Evolutionary conservation across 1,140 invertebrate species (phyloP), one percentile per base, ranked within the genome.

Genomic region (Drosophila burlai): DNA sequence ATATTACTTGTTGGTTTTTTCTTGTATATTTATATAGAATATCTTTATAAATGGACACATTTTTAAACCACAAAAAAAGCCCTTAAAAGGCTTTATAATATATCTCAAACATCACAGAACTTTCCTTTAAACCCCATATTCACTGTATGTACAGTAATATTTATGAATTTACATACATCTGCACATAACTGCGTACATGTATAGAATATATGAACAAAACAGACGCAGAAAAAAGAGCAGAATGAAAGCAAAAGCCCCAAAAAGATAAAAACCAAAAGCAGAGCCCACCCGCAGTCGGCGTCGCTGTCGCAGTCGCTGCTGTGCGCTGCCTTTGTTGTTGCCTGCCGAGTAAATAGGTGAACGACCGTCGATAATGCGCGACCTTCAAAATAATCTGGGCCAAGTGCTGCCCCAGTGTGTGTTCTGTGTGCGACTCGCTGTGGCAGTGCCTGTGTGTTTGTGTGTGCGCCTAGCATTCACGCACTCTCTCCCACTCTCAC

Each of bases 381-480:
- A 92, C 91, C 91, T 92, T 92, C 81, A 92, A 92, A 90, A 92
- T 91, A 92, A 92, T 92, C 91, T 92, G 91, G 91, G 91, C 91
- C 91, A 92, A 92, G 82, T 91, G 87, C 87, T 91, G 92, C 91
- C 82, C 84, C 80, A 81, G 76, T 69, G 66, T 75, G 29, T 75
- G 40, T 66, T 34, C 18, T 59, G 61, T 68, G 60, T 57, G 16
- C 52, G 66, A 75, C 13, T 58, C 13, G 18, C 34, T 58, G 38
- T 52, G 11, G 59, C 34, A 43, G 24, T 65, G 16, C 36, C 9
- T 43, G 42, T 67, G 31, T 49, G 10, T 65, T 21, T 80, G 38
- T 67, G 58, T 68, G 46, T 72, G 67, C 36, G 26, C 43, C 50
- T 11, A 60, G 42, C 42, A 45, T 46, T 59, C 31, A 60, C 75